Conservation (phyloP, 2,888 invertebrate genomes). For the Trissoscelio sp. region DNA sequence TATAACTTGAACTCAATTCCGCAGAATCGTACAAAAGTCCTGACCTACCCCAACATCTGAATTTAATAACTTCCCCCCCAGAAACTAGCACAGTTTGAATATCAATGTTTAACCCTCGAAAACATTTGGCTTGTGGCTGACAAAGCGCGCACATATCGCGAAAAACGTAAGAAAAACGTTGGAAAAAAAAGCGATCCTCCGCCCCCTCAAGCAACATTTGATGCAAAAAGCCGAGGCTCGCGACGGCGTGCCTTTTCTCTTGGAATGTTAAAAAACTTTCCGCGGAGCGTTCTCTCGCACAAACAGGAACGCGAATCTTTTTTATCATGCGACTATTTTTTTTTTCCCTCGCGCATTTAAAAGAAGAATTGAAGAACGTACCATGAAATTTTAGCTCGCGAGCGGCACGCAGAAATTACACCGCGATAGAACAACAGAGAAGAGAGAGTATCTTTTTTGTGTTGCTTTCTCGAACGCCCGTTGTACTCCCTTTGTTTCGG, state of each 20-base stretch:
- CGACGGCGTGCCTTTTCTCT: slow-evolving; percentile 37
- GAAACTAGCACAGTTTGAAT: slow-evolving; percentile 2
- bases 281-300: slow-evolving; percentile 29
- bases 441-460: slow-evolving; percentile 49
- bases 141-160: slow-evolving; percentile 16
- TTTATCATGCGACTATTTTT: slow-evolving; percentile 66
- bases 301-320: slow-evolving; percentile 54
- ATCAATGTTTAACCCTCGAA: slow-evolving; percentile 5
- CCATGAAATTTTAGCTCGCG: slow-evolving; percentile 48
- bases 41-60: neutral
- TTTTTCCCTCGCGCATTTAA: slow-evolving; percentile 68
- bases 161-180: slow-evolving; percentile 46
- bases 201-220: slow-evolving; percentile 56
- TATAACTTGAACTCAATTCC: too few relatives aligned
- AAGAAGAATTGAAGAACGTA: slow-evolving; percentile 66
- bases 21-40: neutral
- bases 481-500: slow-evolving; percentile 73
- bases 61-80: slow-evolving; percentile 11
- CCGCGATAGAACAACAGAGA: slow-evolving; percentile 74
- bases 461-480: slow-evolving; percentile 75
- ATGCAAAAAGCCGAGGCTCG: slow-evolving; percentile 36
- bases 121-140: slow-evolving; percentile 4
- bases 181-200: slow-evolving; percentile 4
- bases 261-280: slow-evolving; percentile 38
- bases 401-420: slow-evolving; percentile 39